phyloP scores from a whole-genome alignment of 1,140 invertebrate genomes.

The Bacillus rossius region DNA sequence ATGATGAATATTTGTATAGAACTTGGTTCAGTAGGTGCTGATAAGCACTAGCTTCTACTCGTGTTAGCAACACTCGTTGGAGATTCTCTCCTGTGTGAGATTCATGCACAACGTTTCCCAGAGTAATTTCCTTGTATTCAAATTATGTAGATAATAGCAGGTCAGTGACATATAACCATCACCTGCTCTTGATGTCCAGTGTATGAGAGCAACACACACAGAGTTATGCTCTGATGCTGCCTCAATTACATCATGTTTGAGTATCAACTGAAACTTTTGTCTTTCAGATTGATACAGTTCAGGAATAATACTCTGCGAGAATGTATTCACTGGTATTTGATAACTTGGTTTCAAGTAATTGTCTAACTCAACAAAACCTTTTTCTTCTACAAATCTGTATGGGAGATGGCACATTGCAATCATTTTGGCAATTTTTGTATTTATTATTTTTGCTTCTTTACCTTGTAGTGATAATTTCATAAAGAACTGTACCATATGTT shows the following conservation, averaged over 20 bases:
- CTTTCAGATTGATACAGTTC: constrained; percentile 18
- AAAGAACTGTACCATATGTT: not conserved
- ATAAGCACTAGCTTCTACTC: constrained; percentile 12
- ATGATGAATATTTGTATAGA: constrained; percentile 11
- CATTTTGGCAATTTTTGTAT: constrained; percentile 14
- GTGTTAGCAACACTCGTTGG: constrained; percentile 13
- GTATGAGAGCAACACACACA: constrained; percentile 11
- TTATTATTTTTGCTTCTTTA: constrained; percentile 10
- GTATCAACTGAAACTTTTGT: constrained; percentile 4
- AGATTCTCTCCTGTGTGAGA: constrained; percentile 20
- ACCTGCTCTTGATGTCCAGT: constrained; percentile 24
- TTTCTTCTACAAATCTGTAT: constrained; percentile 23
- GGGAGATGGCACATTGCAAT: constrained; percentile 25
- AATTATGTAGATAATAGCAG: constrained; percentile 25
- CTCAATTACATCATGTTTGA: constrained; percentile 6
- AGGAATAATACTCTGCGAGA: constrained; percentile 22
- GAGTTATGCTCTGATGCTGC: constrained; percentile 1
- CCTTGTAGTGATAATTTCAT: not conserved
- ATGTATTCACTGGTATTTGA: constrained; percentile 18
- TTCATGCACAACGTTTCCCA: constrained; percentile 18
- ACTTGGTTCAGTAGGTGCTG: constrained; percentile 11
- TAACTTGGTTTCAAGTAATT: no score
- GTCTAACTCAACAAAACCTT: constrained; percentile 23
- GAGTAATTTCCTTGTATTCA: constrained; percentile 17
- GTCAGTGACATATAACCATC: constrained; percentile 28